Base-by-base conservation (phyloP, 1,140 invertebrate species). In the Eulimnadia texana region DNA sequence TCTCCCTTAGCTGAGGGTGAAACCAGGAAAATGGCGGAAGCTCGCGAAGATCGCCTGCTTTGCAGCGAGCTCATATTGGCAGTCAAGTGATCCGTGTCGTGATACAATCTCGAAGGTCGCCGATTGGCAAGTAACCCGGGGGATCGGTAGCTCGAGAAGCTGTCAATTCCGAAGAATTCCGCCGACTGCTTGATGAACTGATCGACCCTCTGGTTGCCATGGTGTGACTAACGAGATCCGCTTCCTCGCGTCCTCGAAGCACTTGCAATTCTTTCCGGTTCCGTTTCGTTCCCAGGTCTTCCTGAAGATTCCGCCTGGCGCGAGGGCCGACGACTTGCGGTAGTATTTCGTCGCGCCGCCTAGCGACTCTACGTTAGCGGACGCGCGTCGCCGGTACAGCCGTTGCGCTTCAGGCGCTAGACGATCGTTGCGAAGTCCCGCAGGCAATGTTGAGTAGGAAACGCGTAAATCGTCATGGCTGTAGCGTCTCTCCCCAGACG, bases 11-110 rank as follows among this genome's bases (percentile, higher is more conserved):
- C 20, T 10, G 50, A 19, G n/a, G 60, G 50, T 6, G 51, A 52
- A 25, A 61, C 20, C 51, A 61, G 50, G 53, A 61, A 61, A 54
- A 61, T 54, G 28, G 60, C 52, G 1, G 60, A 61, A n/a, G 60
- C 60, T 33, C 50, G 33, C 16, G 33, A 42, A 42, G 33, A 42
- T 42, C 33, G 33, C 16, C 33, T 42, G 33, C 33, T 42, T 42
- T 42, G 33, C 33, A 42, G 16, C 33, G 33, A 42, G 6, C 6
- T 42, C 33, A 42, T 42, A 42, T 42, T 6, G 16, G 33, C 6
- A 16, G 33, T 42, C 33, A 42, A 42, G 33, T 42, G 33, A 42
- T 42, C 33, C 33, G 16, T 42, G 16, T 42, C 33, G 6, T 42
- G 33, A 16, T 42, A 42, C 33, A 42, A 42, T 42, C 33, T 6